Conservation (phyloP, 2,888 invertebrate genomes). For the Ariolimax columbianus region DNA sequence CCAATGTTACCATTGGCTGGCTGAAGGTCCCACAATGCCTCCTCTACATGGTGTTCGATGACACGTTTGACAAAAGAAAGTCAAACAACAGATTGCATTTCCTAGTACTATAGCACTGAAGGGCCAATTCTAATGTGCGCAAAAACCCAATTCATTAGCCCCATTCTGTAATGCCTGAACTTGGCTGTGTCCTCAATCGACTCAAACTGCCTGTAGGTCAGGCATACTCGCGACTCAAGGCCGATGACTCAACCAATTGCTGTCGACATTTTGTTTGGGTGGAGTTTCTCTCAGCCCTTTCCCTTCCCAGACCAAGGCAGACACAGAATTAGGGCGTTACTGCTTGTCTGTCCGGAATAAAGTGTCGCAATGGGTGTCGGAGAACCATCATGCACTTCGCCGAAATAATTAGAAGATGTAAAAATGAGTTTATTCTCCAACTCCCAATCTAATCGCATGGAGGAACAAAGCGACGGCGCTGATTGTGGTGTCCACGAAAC, state of each 20-base stretch:
- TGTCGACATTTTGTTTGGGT: conserved; percentile 22
- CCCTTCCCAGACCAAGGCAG: not conserved
- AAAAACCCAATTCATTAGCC: not conserved
- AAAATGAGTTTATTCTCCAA: conserved; percentile 11
- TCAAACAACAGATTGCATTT: too few species aligned
- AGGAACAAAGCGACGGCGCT: not conserved
- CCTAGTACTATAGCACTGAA: too few species aligned
- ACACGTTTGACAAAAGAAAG: too few species aligned
- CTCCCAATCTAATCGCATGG: not conserved
- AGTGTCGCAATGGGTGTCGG: not conserved
- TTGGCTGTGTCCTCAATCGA: not conserved
- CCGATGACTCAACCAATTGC: conserved; percentile 20
- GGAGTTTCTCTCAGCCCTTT: not conserved
- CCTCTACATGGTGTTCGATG: too few species aligned
- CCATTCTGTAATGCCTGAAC: not conserved
- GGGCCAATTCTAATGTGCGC: too few species aligned
- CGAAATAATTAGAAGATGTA: conserved; percentile 28
- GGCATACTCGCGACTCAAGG: not conserved
- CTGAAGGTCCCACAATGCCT: too few species aligned
- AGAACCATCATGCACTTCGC: not conserved
- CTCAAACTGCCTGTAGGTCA: not conserved
- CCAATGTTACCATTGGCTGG: too few species aligned
- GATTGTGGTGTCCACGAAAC: not conserved
- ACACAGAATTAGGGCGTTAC: not conserved
- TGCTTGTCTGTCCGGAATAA: not conserved